Percentiles rank a stretch among this genome's conserved stretches.
phyloP scores from a whole-genome alignment of 2,888 invertebrate genomes.

The Drosophila robusta region DNA sequence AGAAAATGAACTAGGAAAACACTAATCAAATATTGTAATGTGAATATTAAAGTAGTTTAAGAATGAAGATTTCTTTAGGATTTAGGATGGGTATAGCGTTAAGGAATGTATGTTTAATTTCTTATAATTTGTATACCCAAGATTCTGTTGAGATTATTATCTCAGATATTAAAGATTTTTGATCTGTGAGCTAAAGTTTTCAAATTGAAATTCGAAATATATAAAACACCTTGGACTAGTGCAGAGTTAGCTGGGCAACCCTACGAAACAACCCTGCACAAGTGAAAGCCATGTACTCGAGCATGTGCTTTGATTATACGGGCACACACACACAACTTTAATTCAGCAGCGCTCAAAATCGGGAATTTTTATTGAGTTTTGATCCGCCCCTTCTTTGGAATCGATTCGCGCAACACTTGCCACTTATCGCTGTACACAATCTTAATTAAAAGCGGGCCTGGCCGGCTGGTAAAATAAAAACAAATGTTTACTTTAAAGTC shows the following conservation, averaged over 20 bases:
- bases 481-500: constrained; percentile 75
- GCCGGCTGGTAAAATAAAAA: constrained; percentile 49
- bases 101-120: no score
- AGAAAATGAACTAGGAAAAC: no score
- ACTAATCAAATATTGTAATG: no score
- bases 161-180: no score
- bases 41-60: no score
- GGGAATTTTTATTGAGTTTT: constrained; percentile 32
- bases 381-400: constrained; percentile 34
- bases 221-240: no score
- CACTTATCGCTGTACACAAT: constrained; percentile 67
- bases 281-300: constrained; percentile 1
- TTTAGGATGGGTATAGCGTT: no score
- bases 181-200: no score
- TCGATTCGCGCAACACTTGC: constrained; percentile 47
- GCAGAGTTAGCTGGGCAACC: not conserved
- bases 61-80: no score
- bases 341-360: constrained; percentile 3
- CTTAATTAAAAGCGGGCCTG: constrained; percentile 71
- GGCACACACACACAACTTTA: constrained; percentile 1
- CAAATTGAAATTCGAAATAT: no score
- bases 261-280: not conserved
- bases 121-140: no score
- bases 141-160: not conserved
- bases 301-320: not conserved